Evolutionary conservation across 2,113 vertebrate species (phyloP).

Genomic region (Pluvialis apricaria): DNA sequence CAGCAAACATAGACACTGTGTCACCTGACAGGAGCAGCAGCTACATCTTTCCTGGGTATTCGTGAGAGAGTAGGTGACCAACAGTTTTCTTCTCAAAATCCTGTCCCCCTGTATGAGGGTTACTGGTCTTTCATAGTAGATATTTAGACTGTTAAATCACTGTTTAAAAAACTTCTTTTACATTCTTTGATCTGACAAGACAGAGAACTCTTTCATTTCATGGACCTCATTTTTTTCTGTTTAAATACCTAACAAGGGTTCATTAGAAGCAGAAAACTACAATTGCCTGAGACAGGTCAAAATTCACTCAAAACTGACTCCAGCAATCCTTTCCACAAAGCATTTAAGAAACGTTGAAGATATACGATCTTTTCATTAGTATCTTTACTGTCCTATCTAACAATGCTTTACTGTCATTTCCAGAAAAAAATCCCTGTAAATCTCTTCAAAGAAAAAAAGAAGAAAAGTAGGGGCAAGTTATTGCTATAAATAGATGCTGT

Average conservation of each 20-base stretch:
- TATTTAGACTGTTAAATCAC: background rate
- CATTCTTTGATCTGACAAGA: background rate
- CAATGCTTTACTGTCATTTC: background rate
- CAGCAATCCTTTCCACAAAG: background rate
- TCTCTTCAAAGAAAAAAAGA: background rate
- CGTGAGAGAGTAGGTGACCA: background rate
- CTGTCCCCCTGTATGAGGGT: background rate
- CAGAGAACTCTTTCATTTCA: background rate
- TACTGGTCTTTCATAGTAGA: background rate
- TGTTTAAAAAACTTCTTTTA: background rate
- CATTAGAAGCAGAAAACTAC: background rate
- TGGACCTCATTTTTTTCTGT: background rate
- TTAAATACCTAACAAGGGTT: background rate
- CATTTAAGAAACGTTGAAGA: background rate
- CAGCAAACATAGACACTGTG: accelerated
- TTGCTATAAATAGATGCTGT: too few relatives aligned
- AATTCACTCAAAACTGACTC: background rate
- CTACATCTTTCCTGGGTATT: background rate
- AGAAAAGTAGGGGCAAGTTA: background rate
- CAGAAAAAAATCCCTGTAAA: background rate
- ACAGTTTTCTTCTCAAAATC: background rate
- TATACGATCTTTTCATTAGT: background rate
- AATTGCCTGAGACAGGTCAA: background rate
- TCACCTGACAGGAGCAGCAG: background rate
- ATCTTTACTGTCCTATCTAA: background rate